A percentile compares a stretch with the other conserved stretches of the same genome.
phyloP scores from a whole-genome alignment of 2,113 vertebrate genomes.

The Myxocyprinus asiaticus region DNA sequence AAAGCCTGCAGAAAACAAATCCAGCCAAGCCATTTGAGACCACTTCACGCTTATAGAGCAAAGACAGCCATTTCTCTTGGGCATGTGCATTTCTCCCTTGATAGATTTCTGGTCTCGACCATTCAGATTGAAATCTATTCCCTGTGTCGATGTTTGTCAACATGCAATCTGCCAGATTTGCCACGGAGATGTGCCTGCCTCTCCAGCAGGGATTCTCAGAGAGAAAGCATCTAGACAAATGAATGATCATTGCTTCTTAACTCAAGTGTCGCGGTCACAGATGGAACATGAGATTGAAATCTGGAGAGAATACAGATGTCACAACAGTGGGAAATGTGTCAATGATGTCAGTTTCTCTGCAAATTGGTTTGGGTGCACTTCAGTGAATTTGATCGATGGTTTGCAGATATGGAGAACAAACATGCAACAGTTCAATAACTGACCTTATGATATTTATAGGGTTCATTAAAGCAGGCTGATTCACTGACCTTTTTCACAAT shows the following conservation, averaged over 20 bases:
- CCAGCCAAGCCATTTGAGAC: slow-evolving; percentile 30
- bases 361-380: background rate
- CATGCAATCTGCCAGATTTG: slow-evolving; percentile 3
- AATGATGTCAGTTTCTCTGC: slow-evolving; percentile 15
- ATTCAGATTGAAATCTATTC: slow-evolving; percentile 50
- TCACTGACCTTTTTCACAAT: background rate
- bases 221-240: slow-evolving; percentile 6
- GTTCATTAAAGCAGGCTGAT: background rate
- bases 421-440: slow-evolving; percentile 6
- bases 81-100: slow-evolving; percentile 15
- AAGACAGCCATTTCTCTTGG: slow-evolving; percentile 29
- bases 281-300: slow-evolving; percentile 33
- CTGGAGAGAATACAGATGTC: slow-evolving; percentile 31
- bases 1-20: slow-evolving; percentile 23
- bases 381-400: background rate
- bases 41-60: slow-evolving; percentile 38
- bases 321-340: background rate
- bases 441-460: background rate
- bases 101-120: slow-evolving; percentile 24
- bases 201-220: background rate
- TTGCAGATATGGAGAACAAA: background rate
- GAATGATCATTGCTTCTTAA: slow-evolving; percentile 46
- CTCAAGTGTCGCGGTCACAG: slow-evolving; percentile 10
- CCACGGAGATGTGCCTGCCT: background rate
- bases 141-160: slow-evolving; percentile 24